Evolutionary conservation across 2,888 invertebrate species (phyloP).

Genomic region (Eupithecia centaureata): DNA sequence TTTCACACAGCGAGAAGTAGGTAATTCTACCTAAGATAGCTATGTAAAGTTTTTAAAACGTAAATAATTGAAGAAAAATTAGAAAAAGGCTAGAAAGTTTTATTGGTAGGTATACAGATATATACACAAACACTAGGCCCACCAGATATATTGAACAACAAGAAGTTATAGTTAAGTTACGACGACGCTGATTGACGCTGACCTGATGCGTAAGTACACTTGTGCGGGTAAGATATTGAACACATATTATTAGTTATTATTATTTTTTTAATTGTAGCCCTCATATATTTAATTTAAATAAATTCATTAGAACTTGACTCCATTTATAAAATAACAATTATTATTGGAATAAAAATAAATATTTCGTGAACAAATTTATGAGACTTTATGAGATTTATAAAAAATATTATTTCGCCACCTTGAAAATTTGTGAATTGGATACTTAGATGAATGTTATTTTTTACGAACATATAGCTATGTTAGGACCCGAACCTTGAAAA

Average conservation of each 20-base stretch:
- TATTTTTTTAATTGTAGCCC: background rate
- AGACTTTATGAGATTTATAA: no score
- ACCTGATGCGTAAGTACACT: slow-evolving; percentile 25
- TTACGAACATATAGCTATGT: no score
- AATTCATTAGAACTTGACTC: background rate
- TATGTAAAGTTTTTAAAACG: background rate
- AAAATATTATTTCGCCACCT: no score
- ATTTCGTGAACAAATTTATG: no score
- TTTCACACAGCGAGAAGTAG: background rate
- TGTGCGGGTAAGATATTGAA: slow-evolving; percentile 16
- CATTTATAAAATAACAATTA: background rate
- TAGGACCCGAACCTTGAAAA: no score
- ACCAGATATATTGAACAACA: background rate
- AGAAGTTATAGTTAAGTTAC: background rate
- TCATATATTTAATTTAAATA: background rate
- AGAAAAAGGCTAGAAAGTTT: background rate
- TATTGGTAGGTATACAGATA: background rate
- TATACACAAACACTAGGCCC: background rate
- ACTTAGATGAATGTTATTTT: no score
- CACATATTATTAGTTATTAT: no score
- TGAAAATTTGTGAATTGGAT: no score
- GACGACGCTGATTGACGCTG: slow-evolving; percentile 12
- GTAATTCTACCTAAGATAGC: background rate
- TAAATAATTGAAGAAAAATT: background rate
- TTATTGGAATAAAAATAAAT: no score